Conservation (phyloP, 2,888 invertebrate genomes). For the Atrina japonica region DNA sequence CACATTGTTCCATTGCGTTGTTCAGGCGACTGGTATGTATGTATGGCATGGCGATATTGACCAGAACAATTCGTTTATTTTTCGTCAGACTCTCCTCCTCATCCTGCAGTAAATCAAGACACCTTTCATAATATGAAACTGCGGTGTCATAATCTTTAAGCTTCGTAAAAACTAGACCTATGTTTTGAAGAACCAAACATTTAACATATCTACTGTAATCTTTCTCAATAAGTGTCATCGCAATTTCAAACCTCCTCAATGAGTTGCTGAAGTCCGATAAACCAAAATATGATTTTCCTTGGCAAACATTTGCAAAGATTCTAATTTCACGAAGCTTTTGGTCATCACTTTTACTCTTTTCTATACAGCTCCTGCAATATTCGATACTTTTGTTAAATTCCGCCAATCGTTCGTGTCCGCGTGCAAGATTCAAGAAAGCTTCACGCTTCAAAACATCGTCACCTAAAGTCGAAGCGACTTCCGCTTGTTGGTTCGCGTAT, state of each 20-base stretch:
- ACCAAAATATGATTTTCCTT: conserved; percentile 34
- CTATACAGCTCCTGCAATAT: conserved; percentile 35
- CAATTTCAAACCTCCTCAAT: conserved; percentile 33
- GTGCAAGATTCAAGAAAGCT: conserved; percentile 36
- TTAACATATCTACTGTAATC: conserved; percentile 1
- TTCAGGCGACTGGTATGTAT: conserved; percentile 26
- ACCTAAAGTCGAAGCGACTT: conserved; percentile 19
- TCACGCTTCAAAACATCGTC: conserved; percentile 24
- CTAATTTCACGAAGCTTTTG: conserved; percentile 6
- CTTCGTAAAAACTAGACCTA: conserved; percentile 21
- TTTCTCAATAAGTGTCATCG: conserved; percentile 4
- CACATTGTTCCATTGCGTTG: conserved; percentile 38
- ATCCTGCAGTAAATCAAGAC: conserved; percentile 22
- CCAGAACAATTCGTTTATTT: conserved; percentile 22
- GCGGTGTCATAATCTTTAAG: conserved; percentile 33
- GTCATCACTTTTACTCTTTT: conserved; percentile 13
- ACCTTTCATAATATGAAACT: conserved; percentile 14
- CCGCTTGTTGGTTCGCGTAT: conserved; percentile 35
- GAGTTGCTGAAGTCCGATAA: conserved; percentile 32
- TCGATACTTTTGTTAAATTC: conserved; percentile 34
- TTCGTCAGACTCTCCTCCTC: conserved; percentile 16
- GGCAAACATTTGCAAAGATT: conserved; percentile 25
- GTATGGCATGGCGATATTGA: conserved; percentile 26
- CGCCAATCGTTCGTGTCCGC: conserved; percentile 37
- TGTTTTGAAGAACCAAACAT: conserved; percentile 20